phyloP scores from a whole-genome alignment of 2,797 vertebrate genomes.

The Kryptolebias ocellatus region DNA sequence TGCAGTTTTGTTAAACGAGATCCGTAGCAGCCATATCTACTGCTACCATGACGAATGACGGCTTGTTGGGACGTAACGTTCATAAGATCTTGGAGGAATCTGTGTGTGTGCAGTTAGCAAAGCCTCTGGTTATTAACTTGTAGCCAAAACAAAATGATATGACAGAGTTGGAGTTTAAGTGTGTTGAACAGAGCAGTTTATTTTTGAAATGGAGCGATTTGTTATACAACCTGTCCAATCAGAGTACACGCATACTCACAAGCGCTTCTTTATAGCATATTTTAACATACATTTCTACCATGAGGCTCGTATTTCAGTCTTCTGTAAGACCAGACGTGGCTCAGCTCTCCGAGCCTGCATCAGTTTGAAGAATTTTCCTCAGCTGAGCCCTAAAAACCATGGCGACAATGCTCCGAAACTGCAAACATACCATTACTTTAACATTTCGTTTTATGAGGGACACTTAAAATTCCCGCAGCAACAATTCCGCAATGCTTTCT shows the following conservation, averaged over 20 bases:
- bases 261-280: conserved; percentile 14
- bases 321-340: conserved; percentile 24
- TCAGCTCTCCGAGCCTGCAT: conserved; percentile 33
- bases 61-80: conserved; percentile 19
- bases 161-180: conserved; percentile 36
- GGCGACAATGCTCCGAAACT: conserved; percentile 49
- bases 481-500: conserved; percentile 33
- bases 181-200: conserved; percentile 45
- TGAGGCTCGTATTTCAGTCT: conserved; percentile 22
- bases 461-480: conserved; percentile 56
- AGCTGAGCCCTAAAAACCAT: conserved; percentile 56
- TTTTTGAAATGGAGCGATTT: conserved; percentile 41
- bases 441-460: conserved; percentile 54
- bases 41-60: conserved; percentile 53
- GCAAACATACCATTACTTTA: conserved; percentile 30
- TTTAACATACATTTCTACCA: conserved; percentile 13
- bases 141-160: conserved; percentile 54
- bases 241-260: not conserved
- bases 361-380: conserved; percentile 54
- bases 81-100: conserved; percentile 21
- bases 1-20: no score
- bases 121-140: conserved; percentile 39
- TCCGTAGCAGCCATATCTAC: conserved; percentile 16
- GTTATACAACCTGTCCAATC: conserved; percentile 44
- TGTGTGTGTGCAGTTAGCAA: conserved; percentile 24